Percentiles rank a stretch among this genome's conserved stretches.
Conservation (phyloP, 2,113 vertebrate genomes). For the Trachemys scripta region DNA sequence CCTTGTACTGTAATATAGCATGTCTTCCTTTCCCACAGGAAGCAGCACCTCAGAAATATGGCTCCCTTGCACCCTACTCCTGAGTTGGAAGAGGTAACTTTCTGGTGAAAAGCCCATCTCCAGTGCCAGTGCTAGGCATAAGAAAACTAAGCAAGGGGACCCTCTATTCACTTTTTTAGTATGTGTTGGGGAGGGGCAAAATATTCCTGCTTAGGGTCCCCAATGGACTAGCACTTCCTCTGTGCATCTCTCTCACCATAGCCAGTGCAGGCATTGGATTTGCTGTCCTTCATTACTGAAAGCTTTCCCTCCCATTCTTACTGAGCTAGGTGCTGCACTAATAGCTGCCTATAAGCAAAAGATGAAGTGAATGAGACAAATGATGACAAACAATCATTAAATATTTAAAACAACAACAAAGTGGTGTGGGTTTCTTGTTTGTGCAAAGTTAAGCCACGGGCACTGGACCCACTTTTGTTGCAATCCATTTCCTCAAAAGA, state of each 20-base stretch:
- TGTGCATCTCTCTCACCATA: neutral
- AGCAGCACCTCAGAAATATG: neutral
- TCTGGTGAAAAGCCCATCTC: neutral
- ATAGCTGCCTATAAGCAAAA: neutral
- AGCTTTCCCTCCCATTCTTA: neutral
- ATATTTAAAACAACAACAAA: neutral
- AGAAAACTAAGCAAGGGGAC: neutral
- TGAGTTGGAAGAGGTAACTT: neutral
- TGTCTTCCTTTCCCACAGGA: neutral
- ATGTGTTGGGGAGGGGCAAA: neutral
- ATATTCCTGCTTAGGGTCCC: no score
- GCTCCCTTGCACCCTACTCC: neutral
- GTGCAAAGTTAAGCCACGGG: neutral
- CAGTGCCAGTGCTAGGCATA: neutral
- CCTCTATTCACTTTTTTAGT: neutral
- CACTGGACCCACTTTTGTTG: neutral
- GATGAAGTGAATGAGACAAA: neutral
- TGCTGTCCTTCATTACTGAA: neutral
- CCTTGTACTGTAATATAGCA: neutral
- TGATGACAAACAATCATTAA: neutral
- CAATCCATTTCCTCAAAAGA: neutral
- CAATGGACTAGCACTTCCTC: neutral
- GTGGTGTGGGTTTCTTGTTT: neutral
- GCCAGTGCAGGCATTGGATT: neutral
- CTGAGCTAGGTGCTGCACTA: neutral